Conservation (phyloP, 1,140 invertebrate genomes). For the Macrostomum lignano region DNA sequence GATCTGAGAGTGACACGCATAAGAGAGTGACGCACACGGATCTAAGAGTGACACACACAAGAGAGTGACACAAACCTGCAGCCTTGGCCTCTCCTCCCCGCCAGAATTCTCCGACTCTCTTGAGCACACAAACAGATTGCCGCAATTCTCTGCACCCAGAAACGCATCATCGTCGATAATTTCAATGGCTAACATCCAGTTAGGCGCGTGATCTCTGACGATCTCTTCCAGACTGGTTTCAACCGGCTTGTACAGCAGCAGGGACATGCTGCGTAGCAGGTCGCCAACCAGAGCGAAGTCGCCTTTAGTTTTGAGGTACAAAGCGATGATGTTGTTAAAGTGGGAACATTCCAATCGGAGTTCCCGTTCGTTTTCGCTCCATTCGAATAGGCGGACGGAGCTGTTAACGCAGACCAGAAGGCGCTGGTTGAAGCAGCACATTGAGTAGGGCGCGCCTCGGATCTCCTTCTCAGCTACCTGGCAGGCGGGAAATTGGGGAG, state of each 20-base stretch:
- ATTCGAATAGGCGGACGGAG: constrained; percentile 75
- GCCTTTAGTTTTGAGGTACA: constrained; percentile 78
- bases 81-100: no score
- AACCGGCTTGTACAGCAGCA: constrained; percentile 79
- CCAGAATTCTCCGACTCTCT: no score
- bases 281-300: constrained; percentile 90
- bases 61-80: no score
- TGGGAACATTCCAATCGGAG: constrained; percentile 74
- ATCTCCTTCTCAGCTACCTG: no score
- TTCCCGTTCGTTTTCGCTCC: constrained; percentile 69
- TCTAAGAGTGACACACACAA: no score
- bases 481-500: no score
- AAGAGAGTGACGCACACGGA: no score
- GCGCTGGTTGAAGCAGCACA: constrained; percentile 51
- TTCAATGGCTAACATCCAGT: constrained; percentile 90
- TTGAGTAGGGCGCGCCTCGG: constrained; percentile 63
- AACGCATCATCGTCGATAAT: constrained; percentile 92
- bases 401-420: constrained; percentile 77
- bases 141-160: constrained; percentile 69
- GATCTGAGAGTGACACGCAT: no score
- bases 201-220: constrained; percentile 70
- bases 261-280: constrained; percentile 51
- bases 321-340: constrained; percentile 77
- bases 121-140: constrained; percentile 82
- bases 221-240: constrained; percentile 87